Percentiles rank a stretch among this genome's conserved stretches.
phyloP scores from a whole-genome alignment of 2,113 vertebrate species.

The Notothenia rossii region DNA sequence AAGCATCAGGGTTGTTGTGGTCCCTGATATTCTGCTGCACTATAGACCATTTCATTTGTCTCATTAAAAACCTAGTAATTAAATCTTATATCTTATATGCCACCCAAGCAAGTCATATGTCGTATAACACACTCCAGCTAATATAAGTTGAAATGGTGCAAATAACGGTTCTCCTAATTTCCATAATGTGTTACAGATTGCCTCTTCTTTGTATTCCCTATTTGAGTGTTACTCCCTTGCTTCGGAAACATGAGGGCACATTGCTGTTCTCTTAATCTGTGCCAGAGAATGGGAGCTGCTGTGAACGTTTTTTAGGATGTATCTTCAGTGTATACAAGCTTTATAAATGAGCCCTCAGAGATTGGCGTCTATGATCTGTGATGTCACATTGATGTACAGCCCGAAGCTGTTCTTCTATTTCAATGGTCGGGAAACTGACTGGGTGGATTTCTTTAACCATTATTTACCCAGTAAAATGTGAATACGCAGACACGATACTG shows the following conservation, averaged over 20 bases:
- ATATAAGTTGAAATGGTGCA: constrained; percentile 30
- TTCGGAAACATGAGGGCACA: constrained; percentile 12
- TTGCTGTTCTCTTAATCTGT: constrained; percentile 54
- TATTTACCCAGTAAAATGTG: constrained; percentile 67
- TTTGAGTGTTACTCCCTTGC: constrained; percentile 41
- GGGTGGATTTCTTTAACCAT: constrained; percentile 70
- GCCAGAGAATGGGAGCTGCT: constrained; percentile 49
- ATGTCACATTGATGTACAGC: constrained; percentile 82
- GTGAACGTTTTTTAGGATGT: constrained; percentile 61
- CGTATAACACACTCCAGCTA: constrained; percentile 24
- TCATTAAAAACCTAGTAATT: constrained; percentile 35
- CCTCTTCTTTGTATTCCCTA: constrained; percentile 43
- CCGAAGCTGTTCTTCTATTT: constrained; percentile 76
- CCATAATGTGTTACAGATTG: constrained; percentile 26
- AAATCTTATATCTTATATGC: constrained; percentile 18
- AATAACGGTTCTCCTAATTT: constrained; percentile 36
- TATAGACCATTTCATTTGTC: constrained; percentile 19
- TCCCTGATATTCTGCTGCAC: constrained; percentile 9
- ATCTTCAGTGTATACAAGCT: constrained; percentile 73
- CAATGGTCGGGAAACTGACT: constrained; percentile 70
- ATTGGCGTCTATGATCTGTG: constrained; percentile 73
- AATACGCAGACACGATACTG: constrained; percentile 33
- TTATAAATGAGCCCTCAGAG: constrained; percentile 81
- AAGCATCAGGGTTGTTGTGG: neutral
- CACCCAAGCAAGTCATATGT: constrained; percentile 24